These are phyloP conservation scores for Sebastes nivosus DNA, from an alignment of 2,797 vertebrate species.

Conservation along the genomic window DNA sequence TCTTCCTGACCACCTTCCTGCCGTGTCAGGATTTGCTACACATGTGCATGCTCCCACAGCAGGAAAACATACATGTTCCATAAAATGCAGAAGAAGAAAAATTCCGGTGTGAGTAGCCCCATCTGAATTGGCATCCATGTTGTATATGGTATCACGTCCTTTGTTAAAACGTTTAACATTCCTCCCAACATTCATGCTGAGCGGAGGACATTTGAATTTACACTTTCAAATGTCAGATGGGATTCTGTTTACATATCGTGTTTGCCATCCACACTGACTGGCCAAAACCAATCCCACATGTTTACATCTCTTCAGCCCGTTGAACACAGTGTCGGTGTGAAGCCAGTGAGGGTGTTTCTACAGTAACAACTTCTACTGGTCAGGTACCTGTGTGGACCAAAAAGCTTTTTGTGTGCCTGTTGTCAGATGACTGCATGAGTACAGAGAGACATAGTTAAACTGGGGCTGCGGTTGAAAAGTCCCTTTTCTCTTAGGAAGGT, in stretches of 20 bases:
- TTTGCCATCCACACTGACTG: background rate
- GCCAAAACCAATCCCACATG: too few relatives aligned
- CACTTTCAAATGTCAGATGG: background rate
- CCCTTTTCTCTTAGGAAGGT: too few relatives aligned
- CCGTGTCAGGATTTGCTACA: background rate
- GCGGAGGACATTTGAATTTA: background rate
- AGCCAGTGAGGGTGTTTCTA: background rate
- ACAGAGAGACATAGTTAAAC: too few relatives aligned
- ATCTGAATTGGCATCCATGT: background rate
- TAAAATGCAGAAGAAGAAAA: background rate
- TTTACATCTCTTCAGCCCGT: background rate
- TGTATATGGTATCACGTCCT: background rate
- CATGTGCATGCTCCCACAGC: background rate
- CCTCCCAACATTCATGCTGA: background rate
- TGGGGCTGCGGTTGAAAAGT: too few relatives aligned
- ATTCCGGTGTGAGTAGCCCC: background rate
- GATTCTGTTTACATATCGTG: background rate
- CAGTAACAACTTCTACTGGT: background rate
- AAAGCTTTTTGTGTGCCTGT: too few relatives aligned
- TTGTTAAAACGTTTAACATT: background rate
- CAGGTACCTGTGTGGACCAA: too few relatives aligned
- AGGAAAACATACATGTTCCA: background rate
- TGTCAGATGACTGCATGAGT: too few relatives aligned
- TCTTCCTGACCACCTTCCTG: background rate
- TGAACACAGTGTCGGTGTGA: background rate